Conservation (phyloP, 2,797 vertebrate genomes). For the Galagoides demidoff region DNA sequence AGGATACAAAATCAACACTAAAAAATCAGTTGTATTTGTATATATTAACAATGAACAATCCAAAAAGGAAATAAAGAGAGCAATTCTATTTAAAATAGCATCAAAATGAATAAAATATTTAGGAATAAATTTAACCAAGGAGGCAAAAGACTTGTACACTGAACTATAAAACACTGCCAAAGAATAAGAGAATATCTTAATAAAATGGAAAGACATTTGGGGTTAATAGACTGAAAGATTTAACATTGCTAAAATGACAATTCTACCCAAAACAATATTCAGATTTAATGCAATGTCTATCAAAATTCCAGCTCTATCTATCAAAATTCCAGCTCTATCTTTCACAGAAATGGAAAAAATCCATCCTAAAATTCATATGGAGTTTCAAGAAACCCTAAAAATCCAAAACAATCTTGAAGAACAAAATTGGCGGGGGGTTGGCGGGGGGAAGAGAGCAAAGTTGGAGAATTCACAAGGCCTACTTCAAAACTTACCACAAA, state of each 20-base stretch:
- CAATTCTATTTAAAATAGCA: constrained; percentile 50
- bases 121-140: constrained; percentile 19
- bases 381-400: constrained; percentile 16
- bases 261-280: not conserved
- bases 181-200: constrained; percentile 34
- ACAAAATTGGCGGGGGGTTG: not conserved
- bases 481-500: constrained; percentile 54
- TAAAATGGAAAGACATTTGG: not conserved
- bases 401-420: constrained; percentile 24
- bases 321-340: constrained; percentile 10
- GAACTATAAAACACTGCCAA: constrained; percentile 27
- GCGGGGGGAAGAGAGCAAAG: not conserved
- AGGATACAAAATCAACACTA: not conserved
- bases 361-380: constrained; percentile 19
- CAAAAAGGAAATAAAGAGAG: constrained; percentile 46
- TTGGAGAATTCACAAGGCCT: not conserved
- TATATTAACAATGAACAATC: not conserved
- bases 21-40: constrained; percentile 1
- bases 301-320: constrained; percentile 2
- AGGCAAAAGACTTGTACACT: not conserved
- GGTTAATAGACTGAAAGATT: not conserved
- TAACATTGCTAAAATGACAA: constrained; percentile 32
- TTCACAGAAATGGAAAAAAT: constrained; percentile 15
- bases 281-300: constrained; percentile 35
- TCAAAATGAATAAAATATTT: constrained; percentile 52